phyloP scores from a whole-genome alignment of 1,140 invertebrate species.

The Nymphalis io region DNA sequence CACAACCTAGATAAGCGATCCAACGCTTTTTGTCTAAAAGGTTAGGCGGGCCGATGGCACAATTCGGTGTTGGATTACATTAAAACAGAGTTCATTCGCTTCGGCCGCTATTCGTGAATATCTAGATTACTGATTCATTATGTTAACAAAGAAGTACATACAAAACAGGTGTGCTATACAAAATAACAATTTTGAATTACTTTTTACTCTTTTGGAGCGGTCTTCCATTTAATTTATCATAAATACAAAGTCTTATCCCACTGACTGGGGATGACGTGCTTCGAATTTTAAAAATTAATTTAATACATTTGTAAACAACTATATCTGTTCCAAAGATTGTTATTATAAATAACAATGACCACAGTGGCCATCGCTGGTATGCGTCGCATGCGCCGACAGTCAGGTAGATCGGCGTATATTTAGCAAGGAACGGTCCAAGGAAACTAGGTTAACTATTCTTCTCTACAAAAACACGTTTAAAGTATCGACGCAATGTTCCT shows the following conservation, averaged over 20 bases:
- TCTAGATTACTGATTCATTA: slow-evolving; percentile 73
- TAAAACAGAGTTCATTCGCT: slow-evolving; percentile 76
- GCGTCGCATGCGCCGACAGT: slow-evolving; percentile 50
- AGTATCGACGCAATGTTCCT: slow-evolving; percentile 68
- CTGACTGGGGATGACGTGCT: not conserved
- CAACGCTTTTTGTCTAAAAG: slow-evolving; percentile 64
- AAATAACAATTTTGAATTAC: slow-evolving; percentile 1
- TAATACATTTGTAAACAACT: not conserved
- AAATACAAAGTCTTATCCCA: not conserved
- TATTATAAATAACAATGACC: slow-evolving; percentile 41
- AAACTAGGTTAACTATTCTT: slow-evolving; percentile 78
- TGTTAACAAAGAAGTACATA: slow-evolving; percentile 56
- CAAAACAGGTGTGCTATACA: slow-evolving; percentile 38
- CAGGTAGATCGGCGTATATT: slow-evolving; percentile 62
- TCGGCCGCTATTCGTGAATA: slow-evolving; percentile 65
- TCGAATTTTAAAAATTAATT: not conserved
- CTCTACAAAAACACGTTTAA: slow-evolving; percentile 64
- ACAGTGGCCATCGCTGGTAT: slow-evolving; percentile 41
- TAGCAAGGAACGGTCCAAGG: slow-evolving; percentile 59
- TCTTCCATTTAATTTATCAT: not conserved
- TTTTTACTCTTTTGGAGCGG: not conserved
- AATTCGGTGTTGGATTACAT: slow-evolving; percentile 73
- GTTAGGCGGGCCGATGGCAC: slow-evolving; percentile 74
- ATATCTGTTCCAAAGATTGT: slow-evolving; percentile 6
- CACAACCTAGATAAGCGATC: slow-evolving; percentile 53